phyloP scores from a whole-genome alignment of 2,113 vertebrate genomes.

The Pelvicachromis taeniatus region DNA sequence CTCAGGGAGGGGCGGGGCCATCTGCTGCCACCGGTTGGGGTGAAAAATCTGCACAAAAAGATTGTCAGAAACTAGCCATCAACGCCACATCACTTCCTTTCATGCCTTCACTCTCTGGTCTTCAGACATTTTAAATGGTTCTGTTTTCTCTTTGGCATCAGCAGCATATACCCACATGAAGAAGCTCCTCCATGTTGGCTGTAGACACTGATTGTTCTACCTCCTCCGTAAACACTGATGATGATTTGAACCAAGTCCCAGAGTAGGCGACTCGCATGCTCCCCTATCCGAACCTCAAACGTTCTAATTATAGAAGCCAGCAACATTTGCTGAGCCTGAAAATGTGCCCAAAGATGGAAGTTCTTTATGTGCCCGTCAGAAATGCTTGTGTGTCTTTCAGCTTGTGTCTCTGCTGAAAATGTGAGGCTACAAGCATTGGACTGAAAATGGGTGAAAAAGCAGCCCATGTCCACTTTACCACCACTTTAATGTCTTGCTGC shows the following conservation, averaged over 20 bases:
- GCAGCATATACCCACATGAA: no score
- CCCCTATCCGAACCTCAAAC: background rate
- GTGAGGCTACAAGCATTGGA: background rate
- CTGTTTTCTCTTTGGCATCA: no score
- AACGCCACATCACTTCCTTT: background rate
- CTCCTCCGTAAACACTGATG: no score
- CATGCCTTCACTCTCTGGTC: no score
- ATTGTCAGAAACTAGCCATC: background rate
- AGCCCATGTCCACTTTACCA: background rate
- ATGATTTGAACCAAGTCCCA: background rate
- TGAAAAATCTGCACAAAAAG: background rate
- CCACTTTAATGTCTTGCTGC: no score
- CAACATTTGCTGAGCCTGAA: accelerated
- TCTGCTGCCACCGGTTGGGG: no score
- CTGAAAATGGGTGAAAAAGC: background rate
- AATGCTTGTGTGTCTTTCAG: background rate
- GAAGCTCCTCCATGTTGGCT: no score
- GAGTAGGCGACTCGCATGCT: accelerated
- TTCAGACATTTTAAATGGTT: background rate
- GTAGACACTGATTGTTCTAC: no score
- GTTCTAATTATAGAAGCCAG: accelerated
- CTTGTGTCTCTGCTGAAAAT: background rate
- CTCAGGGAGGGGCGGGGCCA: no score
- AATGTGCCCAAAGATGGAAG: background rate
- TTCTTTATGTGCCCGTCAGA: background rate